These are phyloP conservation scores for Lypha dubia DNA, from an alignment of 2,888 invertebrate species.

Conservation along the genomic window DNA sequence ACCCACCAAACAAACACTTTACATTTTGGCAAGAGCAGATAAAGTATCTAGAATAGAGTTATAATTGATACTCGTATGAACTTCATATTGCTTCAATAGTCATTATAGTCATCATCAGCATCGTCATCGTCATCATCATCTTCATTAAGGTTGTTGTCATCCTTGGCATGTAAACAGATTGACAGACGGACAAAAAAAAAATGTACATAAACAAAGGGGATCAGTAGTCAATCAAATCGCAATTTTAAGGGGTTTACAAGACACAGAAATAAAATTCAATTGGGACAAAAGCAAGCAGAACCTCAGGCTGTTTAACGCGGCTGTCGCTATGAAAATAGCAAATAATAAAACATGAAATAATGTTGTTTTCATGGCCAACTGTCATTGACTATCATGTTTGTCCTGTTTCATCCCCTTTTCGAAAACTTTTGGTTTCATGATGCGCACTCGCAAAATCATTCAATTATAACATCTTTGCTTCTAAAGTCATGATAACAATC, in stretches of 20 bases:
- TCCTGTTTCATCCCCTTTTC: slow-evolving; percentile 20
- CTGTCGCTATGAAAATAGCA: slow-evolving; percentile 6
- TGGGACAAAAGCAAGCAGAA: slow-evolving; percentile 31
- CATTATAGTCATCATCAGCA: slow-evolving; percentile 64
- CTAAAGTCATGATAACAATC: slow-evolving; percentile 43
- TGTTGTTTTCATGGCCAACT: slow-evolving; percentile 70
- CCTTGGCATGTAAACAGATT: slow-evolving; percentile 49
- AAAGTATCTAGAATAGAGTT: slow-evolving; percentile 38
- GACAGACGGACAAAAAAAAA: slow-evolving; percentile 39
- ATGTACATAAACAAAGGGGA: slow-evolving; percentile 68
- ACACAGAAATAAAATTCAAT: slow-evolving; percentile 58
- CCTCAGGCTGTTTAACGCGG: slow-evolving; percentile 55
- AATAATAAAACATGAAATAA: slow-evolving; percentile 3
- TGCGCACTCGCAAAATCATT: slow-evolving; percentile 67
- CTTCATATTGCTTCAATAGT: slow-evolving; percentile 57
- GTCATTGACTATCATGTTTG: slow-evolving; percentile 60
- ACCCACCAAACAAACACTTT: slow-evolving; percentile 69
- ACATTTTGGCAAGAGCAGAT: slow-evolving; percentile 46
- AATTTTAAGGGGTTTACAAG: slow-evolving; percentile 79
- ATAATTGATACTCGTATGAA: slow-evolving; percentile 39
- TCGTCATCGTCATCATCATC: slow-evolving; percentile 67
- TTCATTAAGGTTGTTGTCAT: slow-evolving; percentile 69
- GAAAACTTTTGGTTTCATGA: slow-evolving; percentile 23
- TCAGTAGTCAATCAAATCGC: slow-evolving; percentile 82
- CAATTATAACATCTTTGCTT: slow-evolving; percentile 39